Conservation (phyloP, 2,797 vertebrate species). For the Propithecus deckenii region DNA sequence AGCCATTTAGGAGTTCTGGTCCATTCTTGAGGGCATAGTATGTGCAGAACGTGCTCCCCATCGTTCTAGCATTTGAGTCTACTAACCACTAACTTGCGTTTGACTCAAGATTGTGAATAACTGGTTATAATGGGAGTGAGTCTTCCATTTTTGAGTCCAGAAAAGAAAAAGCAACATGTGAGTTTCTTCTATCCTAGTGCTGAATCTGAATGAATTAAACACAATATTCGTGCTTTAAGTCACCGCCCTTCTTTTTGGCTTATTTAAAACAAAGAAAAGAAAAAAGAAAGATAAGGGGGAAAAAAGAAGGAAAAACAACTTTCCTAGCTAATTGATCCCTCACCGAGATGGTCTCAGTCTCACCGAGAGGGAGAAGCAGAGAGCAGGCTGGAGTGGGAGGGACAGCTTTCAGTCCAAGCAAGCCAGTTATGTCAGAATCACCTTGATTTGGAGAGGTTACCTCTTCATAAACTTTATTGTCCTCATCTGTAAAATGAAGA, state of each 20-base stretch:
- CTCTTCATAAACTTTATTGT: neutral
- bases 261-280: too few relatives aligned
- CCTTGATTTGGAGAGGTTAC: neutral
- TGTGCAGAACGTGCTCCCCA: neutral
- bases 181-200: neutral
- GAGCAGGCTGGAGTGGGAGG: neutral
- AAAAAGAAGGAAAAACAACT: neutral
- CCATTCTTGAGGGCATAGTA: neutral
- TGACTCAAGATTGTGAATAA: conserved; percentile 7
- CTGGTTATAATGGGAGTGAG: neutral
- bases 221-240: neutral
- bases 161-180: neutral
- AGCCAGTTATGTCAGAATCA: neutral
- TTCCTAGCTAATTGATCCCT: neutral
- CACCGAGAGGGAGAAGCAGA: neutral
- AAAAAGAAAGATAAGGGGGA: neutral
- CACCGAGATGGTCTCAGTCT: neutral
- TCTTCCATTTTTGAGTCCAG: neutral
- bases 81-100: neutral
- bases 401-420: neutral
- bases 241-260: neutral
- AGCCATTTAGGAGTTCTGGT: neutral
- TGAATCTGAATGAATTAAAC: conserved; percentile 45
- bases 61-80: neutral
- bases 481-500: neutral